Conservation (phyloP, 1,140 invertebrate species). For the Dendrolimus punctatus region DNA sequence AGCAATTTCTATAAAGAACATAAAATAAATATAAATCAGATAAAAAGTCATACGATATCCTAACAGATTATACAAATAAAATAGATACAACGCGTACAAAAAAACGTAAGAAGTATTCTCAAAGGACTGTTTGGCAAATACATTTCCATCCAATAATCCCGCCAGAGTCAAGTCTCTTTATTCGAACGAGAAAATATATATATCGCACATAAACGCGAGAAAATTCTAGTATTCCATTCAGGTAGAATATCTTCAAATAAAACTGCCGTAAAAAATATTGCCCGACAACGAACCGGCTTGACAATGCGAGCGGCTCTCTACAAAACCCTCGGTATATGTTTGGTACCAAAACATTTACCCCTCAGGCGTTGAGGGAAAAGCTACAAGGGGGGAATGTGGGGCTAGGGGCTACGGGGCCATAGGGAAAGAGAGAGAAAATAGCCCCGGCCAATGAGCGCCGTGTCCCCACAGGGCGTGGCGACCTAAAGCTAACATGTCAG, state of each 20-base stretch:
- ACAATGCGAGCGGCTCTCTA: constrained; percentile 50
- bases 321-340: constrained; percentile 65
- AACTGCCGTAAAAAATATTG: constrained; percentile 64
- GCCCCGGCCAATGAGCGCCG: constrained; percentile 35
- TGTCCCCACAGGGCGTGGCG: constrained; percentile 38
- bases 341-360: constrained; percentile 69
- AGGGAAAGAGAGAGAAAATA: constrained; percentile 20
- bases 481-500: constrained; percentile 65
- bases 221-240: constrained; percentile 61
- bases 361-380: constrained; percentile 64
- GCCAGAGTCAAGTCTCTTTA: constrained; percentile 33
- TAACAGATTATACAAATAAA: too few relatives aligned
- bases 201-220: constrained; percentile 52
- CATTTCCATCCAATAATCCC: constrained; percentile 50
- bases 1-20: too few relatives aligned
- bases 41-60: too few relatives aligned
- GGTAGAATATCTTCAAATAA: constrained; percentile 59
- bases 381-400: constrained; percentile 41
- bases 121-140: constrained; percentile 47
- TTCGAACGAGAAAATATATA: constrained; percentile 48
- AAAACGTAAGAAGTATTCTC: too few relatives aligned
- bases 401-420: constrained; percentile 6
- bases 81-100: too few relatives aligned
- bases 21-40: too few relatives aligned
- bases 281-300: constrained; percentile 36